These are phyloP conservation scores for Acronicta leporina DNA, from an alignment of 2,888 invertebrate genomes.

Conservation along the genomic window DNA sequence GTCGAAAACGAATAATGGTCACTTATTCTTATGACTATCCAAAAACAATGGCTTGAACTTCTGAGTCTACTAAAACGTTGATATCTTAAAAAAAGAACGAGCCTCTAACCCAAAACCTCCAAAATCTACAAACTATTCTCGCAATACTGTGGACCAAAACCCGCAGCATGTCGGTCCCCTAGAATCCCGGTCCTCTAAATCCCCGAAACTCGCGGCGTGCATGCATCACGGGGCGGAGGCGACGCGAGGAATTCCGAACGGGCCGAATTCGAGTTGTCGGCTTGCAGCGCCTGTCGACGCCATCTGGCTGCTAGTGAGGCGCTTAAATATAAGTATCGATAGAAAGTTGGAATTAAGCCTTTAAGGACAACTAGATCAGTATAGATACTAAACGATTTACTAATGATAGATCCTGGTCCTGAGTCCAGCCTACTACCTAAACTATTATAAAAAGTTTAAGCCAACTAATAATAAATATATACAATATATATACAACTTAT, in stretches of 20 bases:
- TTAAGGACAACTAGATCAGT: background rate
- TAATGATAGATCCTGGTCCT: no score
- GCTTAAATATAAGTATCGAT: slow-evolving; percentile 51
- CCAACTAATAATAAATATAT: no score
- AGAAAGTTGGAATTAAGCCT: slow-evolving; percentile 4
- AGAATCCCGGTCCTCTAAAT: slow-evolving; percentile 45
- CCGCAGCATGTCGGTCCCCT: background rate
- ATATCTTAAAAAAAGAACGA: no score
- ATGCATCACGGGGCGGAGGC: slow-evolving; percentile 80
- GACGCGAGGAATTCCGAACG: slow-evolving; percentile 82
- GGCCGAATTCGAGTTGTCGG: slow-evolving; percentile 79
- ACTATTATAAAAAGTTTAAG: no score
- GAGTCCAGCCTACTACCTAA: no score
- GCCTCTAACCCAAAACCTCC: no score
- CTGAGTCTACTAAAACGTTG: no score
- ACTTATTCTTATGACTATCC: no score
- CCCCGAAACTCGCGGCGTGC: slow-evolving; percentile 61
- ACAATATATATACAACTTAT: no score
- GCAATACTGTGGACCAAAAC: background rate
- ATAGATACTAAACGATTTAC: no score
- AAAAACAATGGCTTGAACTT: no score
- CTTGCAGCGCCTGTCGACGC: slow-evolving; percentile 81
- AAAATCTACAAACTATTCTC: background rate
- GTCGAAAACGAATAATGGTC: no score
- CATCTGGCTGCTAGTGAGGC: slow-evolving; percentile 80